Conservation (phyloP, 2,797 vertebrate species). For the Furcifer pardalis region DNA sequence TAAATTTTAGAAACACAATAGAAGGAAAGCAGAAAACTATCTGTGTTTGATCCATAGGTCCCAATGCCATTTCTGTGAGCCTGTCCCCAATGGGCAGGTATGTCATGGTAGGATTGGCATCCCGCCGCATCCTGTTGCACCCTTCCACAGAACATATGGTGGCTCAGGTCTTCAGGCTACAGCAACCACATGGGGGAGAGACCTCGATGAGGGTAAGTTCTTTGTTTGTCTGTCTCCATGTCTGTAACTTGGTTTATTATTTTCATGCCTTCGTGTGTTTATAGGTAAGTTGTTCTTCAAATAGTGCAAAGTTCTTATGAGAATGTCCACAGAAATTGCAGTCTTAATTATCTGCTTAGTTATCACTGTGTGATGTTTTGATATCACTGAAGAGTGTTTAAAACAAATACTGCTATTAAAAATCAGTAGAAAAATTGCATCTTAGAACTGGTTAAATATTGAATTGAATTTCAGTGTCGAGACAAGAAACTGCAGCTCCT, state of each 20-base stretch:
- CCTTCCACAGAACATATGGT: conserved; percentile 99
- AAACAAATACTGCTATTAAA: neutral
- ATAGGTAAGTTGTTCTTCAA: neutral
- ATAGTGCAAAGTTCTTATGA: neutral
- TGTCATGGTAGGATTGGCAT: conserved; percentile 97
- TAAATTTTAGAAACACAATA: neutral
- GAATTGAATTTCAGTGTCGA: neutral
- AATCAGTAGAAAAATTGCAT: conserved; percentile 5
- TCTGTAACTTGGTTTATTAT: neutral
- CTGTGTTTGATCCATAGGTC: conserved; percentile 79
- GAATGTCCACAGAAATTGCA: neutral
- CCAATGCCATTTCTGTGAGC: conserved; percentile 97
- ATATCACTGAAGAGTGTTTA: neutral
- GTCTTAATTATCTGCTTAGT: neutral
- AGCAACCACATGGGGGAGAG: conserved; percentile 96
- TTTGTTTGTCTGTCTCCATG: neutral
- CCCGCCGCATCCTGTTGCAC: conserved; percentile 94
- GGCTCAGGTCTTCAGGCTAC: conserved; percentile 97
- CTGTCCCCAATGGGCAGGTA: conserved; percentile 97
- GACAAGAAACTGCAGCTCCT: neutral
- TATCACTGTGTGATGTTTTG: neutral
- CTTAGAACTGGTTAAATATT: neutral
- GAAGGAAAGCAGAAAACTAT: conserved; percentile 21
- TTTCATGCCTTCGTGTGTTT: neutral
- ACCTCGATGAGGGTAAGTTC: conserved; percentile 94